phyloP scores from a whole-genome alignment of 2,797 vertebrate species.

The Coregonus ussuriensis region DNA sequence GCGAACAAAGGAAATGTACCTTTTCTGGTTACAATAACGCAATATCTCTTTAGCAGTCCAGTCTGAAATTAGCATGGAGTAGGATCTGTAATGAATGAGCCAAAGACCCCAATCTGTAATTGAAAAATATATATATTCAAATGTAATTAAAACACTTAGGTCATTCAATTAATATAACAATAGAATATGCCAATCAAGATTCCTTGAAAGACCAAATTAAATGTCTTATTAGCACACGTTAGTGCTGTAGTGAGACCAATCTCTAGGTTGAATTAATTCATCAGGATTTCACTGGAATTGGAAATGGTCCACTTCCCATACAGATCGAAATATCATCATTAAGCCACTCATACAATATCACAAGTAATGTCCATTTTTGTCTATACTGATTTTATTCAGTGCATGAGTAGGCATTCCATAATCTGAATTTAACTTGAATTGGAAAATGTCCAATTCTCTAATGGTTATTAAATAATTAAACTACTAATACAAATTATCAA shows the following conservation, averaged over 20 bases:
- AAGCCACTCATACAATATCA: no score
- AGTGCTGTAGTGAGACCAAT: no score
- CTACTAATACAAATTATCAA: neutral
- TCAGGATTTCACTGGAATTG: no score
- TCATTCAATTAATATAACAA: neutral
- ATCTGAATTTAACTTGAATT: neutral
- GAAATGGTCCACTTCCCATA: no score
- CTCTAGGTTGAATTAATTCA: no score
- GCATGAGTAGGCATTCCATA: neutral
- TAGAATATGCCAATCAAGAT: neutral
- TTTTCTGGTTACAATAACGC: neutral
- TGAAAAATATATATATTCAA: neutral
- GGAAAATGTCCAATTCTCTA: neutral
- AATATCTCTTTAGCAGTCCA: neutral
- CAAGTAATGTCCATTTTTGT: neutral
- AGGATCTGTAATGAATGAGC: neutral
- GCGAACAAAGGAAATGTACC: no score
- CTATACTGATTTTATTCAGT: neutral
- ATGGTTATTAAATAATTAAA: neutral
- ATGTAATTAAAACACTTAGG: neutral
- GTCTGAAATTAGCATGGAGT: neutral
- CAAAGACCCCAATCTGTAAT: neutral
- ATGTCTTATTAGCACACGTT: neutral
- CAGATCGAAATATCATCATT: no score
- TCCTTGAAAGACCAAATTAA: neutral